Percentiles rank a stretch among this genome's conserved stretches.
phyloP scores from a whole-genome alignment of 2,113 vertebrate genomes.

The Tiliqua scincoides region DNA sequence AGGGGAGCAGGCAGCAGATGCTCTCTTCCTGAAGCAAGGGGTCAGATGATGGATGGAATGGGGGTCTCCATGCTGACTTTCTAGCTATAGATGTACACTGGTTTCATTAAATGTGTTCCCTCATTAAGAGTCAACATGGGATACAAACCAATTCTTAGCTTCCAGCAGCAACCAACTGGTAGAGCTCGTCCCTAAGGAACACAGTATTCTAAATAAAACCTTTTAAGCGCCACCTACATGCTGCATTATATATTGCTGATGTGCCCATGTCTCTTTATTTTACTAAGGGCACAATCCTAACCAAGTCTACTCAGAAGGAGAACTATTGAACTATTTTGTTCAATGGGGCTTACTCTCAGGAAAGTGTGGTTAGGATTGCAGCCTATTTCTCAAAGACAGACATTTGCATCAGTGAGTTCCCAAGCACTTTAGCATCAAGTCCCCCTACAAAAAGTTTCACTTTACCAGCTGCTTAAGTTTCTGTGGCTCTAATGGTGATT shows the following conservation, averaged over 20 bases:
- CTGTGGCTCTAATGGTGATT: too few species aligned
- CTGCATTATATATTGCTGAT: slow-evolving; percentile 31
- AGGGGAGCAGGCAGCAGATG: not conserved
- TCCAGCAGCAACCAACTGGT: not conserved
- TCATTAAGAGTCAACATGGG: not conserved
- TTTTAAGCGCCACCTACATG: slow-evolving; percentile 26
- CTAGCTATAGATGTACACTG: not conserved
- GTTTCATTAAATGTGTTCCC: not conserved
- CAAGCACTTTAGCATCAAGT: too few species aligned
- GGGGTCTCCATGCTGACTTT: too few species aligned
- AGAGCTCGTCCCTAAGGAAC: not conserved
- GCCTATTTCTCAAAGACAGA: too few species aligned
- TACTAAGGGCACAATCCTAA: slow-evolving; percentile 15
- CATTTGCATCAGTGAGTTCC: too few species aligned
- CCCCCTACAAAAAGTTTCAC: too few species aligned
- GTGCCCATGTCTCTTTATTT: not conserved
- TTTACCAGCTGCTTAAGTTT: too few species aligned
- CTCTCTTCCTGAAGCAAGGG: not conserved
- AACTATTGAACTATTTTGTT: too few species aligned
- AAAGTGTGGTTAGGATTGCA: too few species aligned
- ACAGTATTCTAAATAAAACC: slow-evolving; percentile 55
- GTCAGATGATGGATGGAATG: not conserved
- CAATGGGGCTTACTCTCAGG: too few species aligned
- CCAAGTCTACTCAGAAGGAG: too few species aligned
- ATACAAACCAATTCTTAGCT: not conserved